A percentile compares a stretch with the other conserved stretches of the same genome.
phyloP scores from a whole-genome alignment of 2,113 vertebrate genomes.

The Gadus chalcogrammus region DNA sequence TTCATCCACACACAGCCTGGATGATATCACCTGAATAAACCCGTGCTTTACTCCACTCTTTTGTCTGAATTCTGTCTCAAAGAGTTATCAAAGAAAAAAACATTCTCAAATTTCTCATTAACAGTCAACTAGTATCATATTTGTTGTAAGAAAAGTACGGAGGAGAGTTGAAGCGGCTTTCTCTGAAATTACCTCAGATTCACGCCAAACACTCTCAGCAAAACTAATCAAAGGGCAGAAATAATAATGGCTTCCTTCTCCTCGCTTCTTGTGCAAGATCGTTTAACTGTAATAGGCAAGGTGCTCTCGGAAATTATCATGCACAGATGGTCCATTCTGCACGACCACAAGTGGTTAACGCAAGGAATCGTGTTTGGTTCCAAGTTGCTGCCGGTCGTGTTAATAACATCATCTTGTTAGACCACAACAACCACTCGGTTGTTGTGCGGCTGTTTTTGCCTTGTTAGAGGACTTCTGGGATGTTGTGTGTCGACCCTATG shows the following conservation, averaged over 20 bases:
- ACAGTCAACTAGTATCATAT: too few relatives aligned
- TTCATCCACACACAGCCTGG: too few relatives aligned
- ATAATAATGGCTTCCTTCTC: conserved; percentile 12
- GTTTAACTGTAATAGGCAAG: conserved; percentile 21
- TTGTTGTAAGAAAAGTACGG: too few relatives aligned
- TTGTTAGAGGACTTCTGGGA: too few relatives aligned
- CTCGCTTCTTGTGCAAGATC: conserved; percentile 16
- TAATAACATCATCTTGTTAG: conserved; percentile 30
- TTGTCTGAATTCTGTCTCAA: too few relatives aligned
- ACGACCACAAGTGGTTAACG: conserved; percentile 27
- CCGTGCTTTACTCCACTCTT: too few relatives aligned
- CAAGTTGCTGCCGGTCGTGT: conserved; percentile 23
- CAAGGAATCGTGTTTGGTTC: conserved; percentile 5
- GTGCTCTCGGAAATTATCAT: not conserved
- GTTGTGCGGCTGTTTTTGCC: too few relatives aligned
- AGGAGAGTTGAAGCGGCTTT: too few relatives aligned
- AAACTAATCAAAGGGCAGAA: not conserved
- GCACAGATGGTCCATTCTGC: conserved; percentile 21
- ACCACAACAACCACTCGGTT: not conserved
- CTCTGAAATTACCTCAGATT: not conserved
- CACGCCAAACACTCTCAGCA: not conserved
- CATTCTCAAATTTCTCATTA: too few relatives aligned
- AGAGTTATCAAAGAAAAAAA: too few relatives aligned
- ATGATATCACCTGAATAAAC: too few relatives aligned
- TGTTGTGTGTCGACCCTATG: too few relatives aligned